Base-by-base conservation (phyloP, 2,113 vertebrate species). In the Arvicanthis niloticus region DNA sequence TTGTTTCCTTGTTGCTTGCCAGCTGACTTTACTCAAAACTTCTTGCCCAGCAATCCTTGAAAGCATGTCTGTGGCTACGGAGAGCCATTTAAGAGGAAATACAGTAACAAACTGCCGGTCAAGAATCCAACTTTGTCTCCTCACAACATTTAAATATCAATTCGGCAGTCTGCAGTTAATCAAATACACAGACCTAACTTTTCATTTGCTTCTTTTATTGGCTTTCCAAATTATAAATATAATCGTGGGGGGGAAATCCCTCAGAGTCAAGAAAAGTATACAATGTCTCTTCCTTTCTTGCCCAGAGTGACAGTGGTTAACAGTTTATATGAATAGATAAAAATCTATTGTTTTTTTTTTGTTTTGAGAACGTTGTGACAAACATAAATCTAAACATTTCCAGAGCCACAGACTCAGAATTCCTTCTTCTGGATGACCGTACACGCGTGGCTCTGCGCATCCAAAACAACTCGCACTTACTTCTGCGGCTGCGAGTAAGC, bases 11-110 rank as follows among this genome's bases (percentile, higher is more conserved):
- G 17, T 58, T 73, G 45, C 67, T 80, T 97, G 88, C 91, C 88
- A 96, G 78, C 73, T 96, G 89, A 97, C 86, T 97, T 95, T 73
- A 90, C 88, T 96, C 37, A 96, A 97, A 96, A 92, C 48, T 51
- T 77, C 60, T 93, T 91, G 73, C 92, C 96, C 91, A 80, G 86
- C 80, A 91, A 13, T 87, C 78, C 85, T 58, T 90, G 76, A 94
- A 95, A 97, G 58, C 42, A 9, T 75, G 80, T 88, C 88, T 85
- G 70, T 90, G 89, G 58, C 73, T 96, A 67, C 31, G 5, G 3
- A 40, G 82, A 77, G 12, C 45, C 68, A 82, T 67, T 94, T 96
- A 87, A 91, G 53, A 62, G 91, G 91, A 96, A 77, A 86, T 10
- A 48, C 9, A 53, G 48, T 88, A 86, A 92, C 70, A 94, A 95